Evolutionary conservation across 2,113 vertebrate species (phyloP), one percentile per base, ranked within the genome.

Genomic region (Ictalurus furcatus): DNA sequence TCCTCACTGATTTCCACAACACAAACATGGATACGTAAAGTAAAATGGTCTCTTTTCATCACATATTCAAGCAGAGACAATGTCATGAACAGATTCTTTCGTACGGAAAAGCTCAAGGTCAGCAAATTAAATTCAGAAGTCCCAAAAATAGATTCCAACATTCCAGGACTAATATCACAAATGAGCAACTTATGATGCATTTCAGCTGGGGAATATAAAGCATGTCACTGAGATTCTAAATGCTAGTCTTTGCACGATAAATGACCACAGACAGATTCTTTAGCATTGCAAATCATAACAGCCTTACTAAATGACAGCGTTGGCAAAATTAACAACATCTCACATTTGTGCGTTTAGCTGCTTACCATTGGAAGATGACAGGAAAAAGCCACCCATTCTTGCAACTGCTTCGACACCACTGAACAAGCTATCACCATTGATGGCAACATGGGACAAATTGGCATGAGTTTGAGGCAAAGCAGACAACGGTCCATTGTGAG

Each of bases 341-440:
- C 2, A 23, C 1, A 48, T 89, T 81, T 88, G 34, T 88, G 84
- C 54, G 12, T 58, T 69, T 81, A 65, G 37, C 11, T 88, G 89
- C 89, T 95, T 95, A 94, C 89, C 69, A 88, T 91, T 93, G 67
- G 82, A 37, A 80, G 87, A 83, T 87, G 94, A 93, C 87, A 83
- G 88, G 91, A 92, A 92, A 69, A 92, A 89, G 82, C 89, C 83
- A 37, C 88, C 92, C 25, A 90, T 92, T 79, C 90, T 93, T 89
- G 90, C 91, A 91, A 91, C 78, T 84, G 91, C 89, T 91, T 94
- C 95, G 84, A 93, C 92, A 90, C 69, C 92, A 88, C 76, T 92
- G 84, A 92, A 90, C 87, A 92, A 88, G 58, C 88, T 92, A 86
- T 92, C 91, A 85, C 92, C 93, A 85, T 93, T 92, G 90, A 91